These are phyloP conservation scores for Sminthurinus signatus DNA, from an alignment of 1,140 invertebrate species.

Conservation along the genomic window DNA sequence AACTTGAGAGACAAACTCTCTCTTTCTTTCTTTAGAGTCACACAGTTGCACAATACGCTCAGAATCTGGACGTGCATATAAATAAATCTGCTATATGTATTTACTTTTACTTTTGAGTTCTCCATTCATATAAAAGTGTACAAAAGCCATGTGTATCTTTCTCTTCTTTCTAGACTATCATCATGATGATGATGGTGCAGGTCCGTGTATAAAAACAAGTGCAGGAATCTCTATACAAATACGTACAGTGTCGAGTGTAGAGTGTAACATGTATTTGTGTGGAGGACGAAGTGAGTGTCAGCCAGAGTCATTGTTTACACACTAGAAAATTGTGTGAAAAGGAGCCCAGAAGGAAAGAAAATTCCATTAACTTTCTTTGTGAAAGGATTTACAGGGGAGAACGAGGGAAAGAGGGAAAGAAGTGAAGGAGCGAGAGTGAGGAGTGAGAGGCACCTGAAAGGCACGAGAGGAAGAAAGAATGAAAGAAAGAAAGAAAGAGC, in stretches of 20 bases:
- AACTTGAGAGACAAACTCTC: conserved; percentile 25
- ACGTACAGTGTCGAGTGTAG: background rate
- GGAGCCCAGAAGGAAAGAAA: conserved; percentile 39
- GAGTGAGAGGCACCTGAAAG: conserved; percentile 41
- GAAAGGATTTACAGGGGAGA: conserved; percentile 38
- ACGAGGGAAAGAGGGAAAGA: too few relatives aligned
- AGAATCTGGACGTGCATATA: background rate
- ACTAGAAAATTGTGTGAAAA: conserved; percentile 39
- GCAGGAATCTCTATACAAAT: too few relatives aligned
- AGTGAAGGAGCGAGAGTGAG: too few relatives aligned
- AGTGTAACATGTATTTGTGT: too few relatives aligned
- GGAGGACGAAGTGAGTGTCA: background rate
- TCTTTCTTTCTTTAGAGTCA: conserved; percentile 19
- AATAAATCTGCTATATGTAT: background rate
- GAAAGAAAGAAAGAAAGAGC: conserved; percentile 34
- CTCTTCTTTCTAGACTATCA: background rate
- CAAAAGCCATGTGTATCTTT: background rate
- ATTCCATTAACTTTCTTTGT: conserved; percentile 43
- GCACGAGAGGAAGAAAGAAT: too few relatives aligned
- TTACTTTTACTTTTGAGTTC: background rate
- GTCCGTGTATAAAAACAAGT: too few relatives aligned
- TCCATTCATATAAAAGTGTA: background rate
- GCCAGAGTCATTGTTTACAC: conserved; percentile 39
- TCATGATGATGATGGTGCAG: too few relatives aligned
- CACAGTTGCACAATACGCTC: background rate